phyloP scores from a whole-genome alignment of 2,797 vertebrate genomes.

The Poeciliopsis presidionis region DNA sequence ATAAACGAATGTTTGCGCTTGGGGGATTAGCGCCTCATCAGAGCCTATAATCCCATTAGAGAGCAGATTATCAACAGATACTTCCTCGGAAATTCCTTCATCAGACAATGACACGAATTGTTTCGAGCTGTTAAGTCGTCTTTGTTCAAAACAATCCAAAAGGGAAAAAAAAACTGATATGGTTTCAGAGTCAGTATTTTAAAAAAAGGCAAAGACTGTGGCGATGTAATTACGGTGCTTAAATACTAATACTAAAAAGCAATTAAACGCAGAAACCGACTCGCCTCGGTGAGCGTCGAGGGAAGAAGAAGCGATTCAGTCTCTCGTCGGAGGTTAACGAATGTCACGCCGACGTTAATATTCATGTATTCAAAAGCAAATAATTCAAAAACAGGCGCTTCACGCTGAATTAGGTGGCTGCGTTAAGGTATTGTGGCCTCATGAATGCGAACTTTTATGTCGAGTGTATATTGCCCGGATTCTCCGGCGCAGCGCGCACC shows the following conservation, averaged over 20 bases:
- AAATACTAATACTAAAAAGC: conserved; percentile 30
- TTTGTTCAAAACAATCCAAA: conserved; percentile 13
- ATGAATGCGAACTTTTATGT: conserved; percentile 93
- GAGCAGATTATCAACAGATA: conserved; percentile 32
- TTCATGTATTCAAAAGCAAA: conserved; percentile 84
- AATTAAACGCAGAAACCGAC: conserved; percentile 51
- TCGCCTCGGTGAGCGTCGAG: conserved; percentile 26
- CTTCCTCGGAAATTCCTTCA: conserved; percentile 24
- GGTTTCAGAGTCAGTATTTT: conserved; percentile 1
- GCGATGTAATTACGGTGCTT: conserved; percentile 39
- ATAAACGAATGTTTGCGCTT: conserved; percentile 30
- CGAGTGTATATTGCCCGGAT: conserved; percentile 92
- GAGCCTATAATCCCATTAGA: conserved; percentile 62
- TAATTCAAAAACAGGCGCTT: conserved; percentile 84
- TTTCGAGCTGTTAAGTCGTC: conserved; percentile 5
- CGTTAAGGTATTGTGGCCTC: conserved; percentile 87
- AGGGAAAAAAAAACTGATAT: too few species aligned
- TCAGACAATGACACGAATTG: not conserved
- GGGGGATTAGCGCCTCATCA: conserved; percentile 51
- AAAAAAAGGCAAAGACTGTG: not conserved
- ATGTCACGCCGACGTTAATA: conserved; percentile 81
- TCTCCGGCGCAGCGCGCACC: conserved; percentile 85
- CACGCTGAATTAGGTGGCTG: conserved; percentile 84
- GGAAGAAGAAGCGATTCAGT: conserved; percentile 53
- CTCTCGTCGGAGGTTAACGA: conserved; percentile 76